Percentiles rank a stretch among this genome's conserved stretches.
phyloP scores from a whole-genome alignment of 1,140 invertebrate genomes.

The Lordiphosa stackelbergi region DNA sequence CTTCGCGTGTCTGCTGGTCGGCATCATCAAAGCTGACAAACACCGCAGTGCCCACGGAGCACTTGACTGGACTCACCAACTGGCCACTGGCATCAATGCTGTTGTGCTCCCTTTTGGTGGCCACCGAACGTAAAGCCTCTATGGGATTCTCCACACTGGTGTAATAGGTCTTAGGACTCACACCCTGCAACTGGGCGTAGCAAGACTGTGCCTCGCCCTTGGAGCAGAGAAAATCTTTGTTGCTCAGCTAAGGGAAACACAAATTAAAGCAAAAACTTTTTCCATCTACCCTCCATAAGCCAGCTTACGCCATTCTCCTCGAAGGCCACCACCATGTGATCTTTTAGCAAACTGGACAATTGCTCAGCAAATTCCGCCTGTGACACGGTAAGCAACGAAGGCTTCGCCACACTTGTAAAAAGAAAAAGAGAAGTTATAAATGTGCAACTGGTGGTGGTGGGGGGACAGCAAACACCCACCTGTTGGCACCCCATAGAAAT shows the following conservation, averaged over 20 bases:
- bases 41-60: slow-evolving; percentile 46
- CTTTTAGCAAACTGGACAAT: slow-evolving; percentile 42
- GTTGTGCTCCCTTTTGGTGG: slow-evolving; percentile 50
- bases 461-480: slow-evolving; percentile 38
- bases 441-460: slow-evolving; percentile 11
- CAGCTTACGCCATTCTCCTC: slow-evolving; percentile 69
- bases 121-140: slow-evolving; percentile 53
- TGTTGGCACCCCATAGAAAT: slow-evolving; percentile 72
- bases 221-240: slow-evolving; percentile 62
- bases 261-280: too few relatives aligned
- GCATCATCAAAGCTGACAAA: slow-evolving; percentile 78
- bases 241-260: slow-evolving; percentile 39
- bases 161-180: slow-evolving; percentile 68
- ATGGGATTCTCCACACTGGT: slow-evolving; percentile 65
- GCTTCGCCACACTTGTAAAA: slow-evolving; percentile 36
- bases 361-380: slow-evolving; percentile 55
- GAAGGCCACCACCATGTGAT: slow-evolving; percentile 73
- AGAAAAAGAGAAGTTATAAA: neutral
- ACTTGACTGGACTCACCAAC: slow-evolving; percentile 47
- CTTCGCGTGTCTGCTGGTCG: slow-evolving; percentile 59
- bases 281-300: too few relatives aligned
- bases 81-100: slow-evolving; percentile 54
- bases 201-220: slow-evolving; percentile 54
- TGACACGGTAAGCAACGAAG: slow-evolving; percentile 54
- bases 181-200: slow-evolving; percentile 57